Evolutionary conservation across 2,888 invertebrate genomes (phyloP), one percentile per base, ranked within the genome.

Genomic region (Fabriciana adippe): DNA sequence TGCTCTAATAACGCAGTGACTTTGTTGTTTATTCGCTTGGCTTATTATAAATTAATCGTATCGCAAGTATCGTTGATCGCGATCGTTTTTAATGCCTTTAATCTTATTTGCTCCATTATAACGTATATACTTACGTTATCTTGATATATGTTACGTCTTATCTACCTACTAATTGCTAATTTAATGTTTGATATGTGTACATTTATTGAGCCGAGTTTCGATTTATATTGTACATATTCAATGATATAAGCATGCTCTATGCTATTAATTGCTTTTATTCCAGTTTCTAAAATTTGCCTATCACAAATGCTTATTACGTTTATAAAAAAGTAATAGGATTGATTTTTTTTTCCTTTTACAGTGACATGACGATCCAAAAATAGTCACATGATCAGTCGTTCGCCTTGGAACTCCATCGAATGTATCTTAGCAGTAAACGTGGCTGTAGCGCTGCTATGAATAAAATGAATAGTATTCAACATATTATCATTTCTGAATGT

Each of bases 301-400:
- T 41, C 35, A 11, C 48, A 5, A 13, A 13, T 13, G 14, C 16
- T 48, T 59, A 59, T 26, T 8, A 26, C 2, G 11, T 41, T 15
- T 18, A 8, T 31, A 61, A 51, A 61, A 61, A 48, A 21, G 55
- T 53, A 51, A 47, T 65, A 51, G 16, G 15, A 55, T 55, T 55
- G 41, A 55, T 66, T 66, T 55, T 66, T 55, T 66, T 55, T 55
- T 35, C 55, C 62, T 55, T 11, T 21, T 53, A 53, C 47, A 51
- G 21, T 55, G 63, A 18, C 45, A 55, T 57, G 51, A 56, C 66
- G 56, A 48, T 62, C 51, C 61, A 75, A 78, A 79, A 76, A 80
- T 78, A 79, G 79, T 78, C 75, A 80, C 76, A 71, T 75, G 80
- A 80, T 81, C 78, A 81, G 81, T 82, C 76, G 88, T 87, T 84